phyloP scores from a whole-genome alignment of 2,888 invertebrate species.

The Apotomis betuletana region DNA sequence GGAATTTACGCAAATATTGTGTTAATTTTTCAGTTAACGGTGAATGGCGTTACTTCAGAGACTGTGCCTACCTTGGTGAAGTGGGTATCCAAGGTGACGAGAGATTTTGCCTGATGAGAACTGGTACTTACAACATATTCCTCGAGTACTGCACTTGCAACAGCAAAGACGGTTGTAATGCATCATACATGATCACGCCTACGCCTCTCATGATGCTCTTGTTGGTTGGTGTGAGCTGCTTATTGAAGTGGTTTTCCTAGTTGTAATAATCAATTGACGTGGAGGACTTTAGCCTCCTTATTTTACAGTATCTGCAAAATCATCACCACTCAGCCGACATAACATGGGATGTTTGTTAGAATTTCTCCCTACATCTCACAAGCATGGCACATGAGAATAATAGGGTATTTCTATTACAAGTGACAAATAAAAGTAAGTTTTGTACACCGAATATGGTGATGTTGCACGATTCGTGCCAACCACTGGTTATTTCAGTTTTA shows the following conservation, averaged over 20 bases:
- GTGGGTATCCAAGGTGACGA: slow-evolving; percentile 95
- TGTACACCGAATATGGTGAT: too few species aligned
- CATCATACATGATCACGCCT: slow-evolving; percentile 75
- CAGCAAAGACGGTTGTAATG: slow-evolving; percentile 95
- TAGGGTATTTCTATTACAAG: too few species aligned
- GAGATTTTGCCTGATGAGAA: slow-evolving; percentile 94
- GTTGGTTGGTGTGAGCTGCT: slow-evolving; percentile 42
- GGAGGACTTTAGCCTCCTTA: too few species aligned
- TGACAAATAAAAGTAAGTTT: too few species aligned
- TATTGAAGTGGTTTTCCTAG: slow-evolving; percentile 42
- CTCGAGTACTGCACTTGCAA: slow-evolving; percentile 97
- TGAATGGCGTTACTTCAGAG: slow-evolving; percentile 93
- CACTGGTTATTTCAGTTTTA: too few species aligned
- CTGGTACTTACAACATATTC: slow-evolving; percentile 96
- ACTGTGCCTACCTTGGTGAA: slow-evolving; percentile 95
- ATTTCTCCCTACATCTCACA: background rate
- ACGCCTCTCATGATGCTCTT: slow-evolving; percentile 55
- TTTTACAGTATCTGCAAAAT: slow-evolving; percentile 5
- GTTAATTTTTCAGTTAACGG: slow-evolving; percentile 87
- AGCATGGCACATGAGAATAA: too few species aligned
- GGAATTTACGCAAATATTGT: too few species aligned
- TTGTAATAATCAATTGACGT: background rate
- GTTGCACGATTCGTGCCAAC: too few species aligned
- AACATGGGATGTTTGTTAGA: background rate
- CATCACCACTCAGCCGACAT: background rate